Evolutionary conservation across 2,888 invertebrate genomes (phyloP).

Genomic region (Emesis russula): DNA sequence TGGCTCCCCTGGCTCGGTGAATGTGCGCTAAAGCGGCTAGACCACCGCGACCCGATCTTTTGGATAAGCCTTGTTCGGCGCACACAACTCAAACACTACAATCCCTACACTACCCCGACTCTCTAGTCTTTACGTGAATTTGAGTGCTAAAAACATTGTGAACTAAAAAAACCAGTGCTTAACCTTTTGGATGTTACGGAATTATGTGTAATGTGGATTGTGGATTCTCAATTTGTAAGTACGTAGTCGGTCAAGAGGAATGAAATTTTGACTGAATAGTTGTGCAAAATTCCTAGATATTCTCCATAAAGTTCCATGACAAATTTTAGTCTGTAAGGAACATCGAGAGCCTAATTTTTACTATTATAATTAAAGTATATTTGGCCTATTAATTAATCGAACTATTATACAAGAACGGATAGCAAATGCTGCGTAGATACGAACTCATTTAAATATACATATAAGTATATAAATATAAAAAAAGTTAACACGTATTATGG

Average conservation of each 20-base stretch:
- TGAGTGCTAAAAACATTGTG: slow-evolving; percentile 86
- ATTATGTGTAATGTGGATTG: slow-evolving; percentile 77
- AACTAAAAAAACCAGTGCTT: slow-evolving; percentile 65
- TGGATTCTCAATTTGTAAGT: slow-evolving; percentile 89
- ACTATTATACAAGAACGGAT: slow-evolving; percentile 90
- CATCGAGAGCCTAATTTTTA: slow-evolving; percentile 94
- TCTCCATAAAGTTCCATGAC: slow-evolving; percentile 90
- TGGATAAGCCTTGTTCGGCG: slow-evolving; percentile 94
- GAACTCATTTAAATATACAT: slow-evolving; percentile 89
- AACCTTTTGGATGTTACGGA: slow-evolving; percentile 70
- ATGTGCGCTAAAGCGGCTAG: slow-evolving; percentile 94
- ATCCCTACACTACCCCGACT: slow-evolving; percentile 94
- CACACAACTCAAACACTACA: slow-evolving; percentile 93
- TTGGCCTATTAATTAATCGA: slow-evolving; percentile 94
- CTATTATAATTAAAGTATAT: slow-evolving; percentile 92
- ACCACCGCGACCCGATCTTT: slow-evolving; percentile 93
- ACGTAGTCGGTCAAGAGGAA: slow-evolving; percentile 85
- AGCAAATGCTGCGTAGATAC: slow-evolving; percentile 87
- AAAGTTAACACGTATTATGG: slow-evolving; percentile 94
- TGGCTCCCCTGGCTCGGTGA: slow-evolving; percentile 95
- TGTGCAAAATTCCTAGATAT: slow-evolving; percentile 90
- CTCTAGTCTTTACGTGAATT: slow-evolving; percentile 94
- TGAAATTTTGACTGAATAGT: slow-evolving; percentile 82
- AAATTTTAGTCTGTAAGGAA: slow-evolving; percentile 91
- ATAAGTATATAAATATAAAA: slow-evolving; percentile 93